Conservation (phyloP, 2,888 invertebrate genomes). For the Teleogryllus oceanicus region DNA sequence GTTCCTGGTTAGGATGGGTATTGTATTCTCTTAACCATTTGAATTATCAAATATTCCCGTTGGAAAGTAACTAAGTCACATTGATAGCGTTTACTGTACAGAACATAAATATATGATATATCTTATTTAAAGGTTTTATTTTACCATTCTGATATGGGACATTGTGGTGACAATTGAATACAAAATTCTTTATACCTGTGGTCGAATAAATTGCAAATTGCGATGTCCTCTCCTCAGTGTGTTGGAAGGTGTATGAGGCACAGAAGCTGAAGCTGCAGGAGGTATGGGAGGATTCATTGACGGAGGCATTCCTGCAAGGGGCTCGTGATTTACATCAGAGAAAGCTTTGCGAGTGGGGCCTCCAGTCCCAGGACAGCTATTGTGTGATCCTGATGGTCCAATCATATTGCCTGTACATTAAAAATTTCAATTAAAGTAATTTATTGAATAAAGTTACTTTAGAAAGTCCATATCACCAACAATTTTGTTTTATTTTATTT, state of each 20-base stretch:
- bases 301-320: neutral
- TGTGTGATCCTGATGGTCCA: conserved; percentile 20
- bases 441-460: too few relatives aligned
- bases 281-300: neutral
- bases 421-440: neutral
- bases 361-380: conserved; percentile 22
- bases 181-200: conserved; percentile 29
- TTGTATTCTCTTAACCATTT: too few relatives aligned
- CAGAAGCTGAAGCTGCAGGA: conserved; percentile 29
- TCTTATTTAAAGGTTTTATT: too few relatives aligned
- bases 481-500: neutral
- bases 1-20: too few relatives aligned
- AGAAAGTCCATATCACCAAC: neutral
- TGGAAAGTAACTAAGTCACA: too few relatives aligned
- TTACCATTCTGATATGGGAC: too few relatives aligned
- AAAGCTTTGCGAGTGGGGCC: conserved; percentile 32
- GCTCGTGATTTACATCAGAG: conserved; percentile 32
- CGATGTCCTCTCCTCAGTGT: conserved; percentile 33
- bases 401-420: conserved; percentile 20
- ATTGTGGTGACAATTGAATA: too few relatives aligned
- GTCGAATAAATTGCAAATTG: conserved; percentile 31
- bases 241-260: conserved; percentile 33
- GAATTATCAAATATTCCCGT: too few relatives aligned
- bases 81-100: too few relatives aligned
- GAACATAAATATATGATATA: too few relatives aligned